Evolutionary conservation across 2,888 invertebrate genomes (phyloP).

Genomic region (Drosophila formosana): DNA sequence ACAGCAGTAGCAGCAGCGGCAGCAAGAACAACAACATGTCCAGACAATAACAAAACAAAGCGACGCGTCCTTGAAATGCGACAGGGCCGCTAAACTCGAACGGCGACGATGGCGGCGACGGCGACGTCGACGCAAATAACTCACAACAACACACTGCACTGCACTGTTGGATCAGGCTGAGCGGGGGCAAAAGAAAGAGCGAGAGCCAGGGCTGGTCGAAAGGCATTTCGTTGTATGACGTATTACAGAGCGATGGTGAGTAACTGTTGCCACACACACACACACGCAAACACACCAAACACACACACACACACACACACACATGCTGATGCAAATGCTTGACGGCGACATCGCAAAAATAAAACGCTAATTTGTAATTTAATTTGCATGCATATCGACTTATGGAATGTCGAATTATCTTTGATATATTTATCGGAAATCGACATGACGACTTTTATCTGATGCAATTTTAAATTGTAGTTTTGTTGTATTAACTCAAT

Average conservation of each 20-base stretch:
- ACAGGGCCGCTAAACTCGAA: constrained; percentile 75
- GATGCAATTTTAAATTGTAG: not conserved
- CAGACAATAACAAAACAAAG: constrained; percentile 79
- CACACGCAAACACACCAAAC: not conserved
- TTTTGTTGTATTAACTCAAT: too few species aligned
- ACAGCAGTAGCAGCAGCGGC: constrained; percentile 2
- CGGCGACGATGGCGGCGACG: constrained; percentile 32
- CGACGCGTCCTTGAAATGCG: constrained; percentile 72
- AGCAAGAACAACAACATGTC: constrained; percentile 50
- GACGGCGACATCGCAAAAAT: constrained; percentile 23
- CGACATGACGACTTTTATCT: not conserved
- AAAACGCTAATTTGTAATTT: constrained; percentile 19
- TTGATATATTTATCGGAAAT: not conserved
- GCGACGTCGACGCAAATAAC: constrained; percentile 72
- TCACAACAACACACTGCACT: constrained; percentile 57
- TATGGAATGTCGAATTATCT: not conserved
- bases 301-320: constrained; percentile 6
- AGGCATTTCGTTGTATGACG: constrained; percentile 18
- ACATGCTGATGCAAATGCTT: constrained; percentile 1
- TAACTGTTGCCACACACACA: constrained; percentile 38
- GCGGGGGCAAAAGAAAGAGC: constrained; percentile 8
- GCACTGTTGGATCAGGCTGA: constrained; percentile 12
- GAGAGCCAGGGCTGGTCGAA: constrained; percentile 24
- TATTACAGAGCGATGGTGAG: constrained; percentile 33
- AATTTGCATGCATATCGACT: constrained; percentile 3